Base-by-base conservation (phyloP, 2,113 vertebrate species). In the Lathamus discolor region DNA sequence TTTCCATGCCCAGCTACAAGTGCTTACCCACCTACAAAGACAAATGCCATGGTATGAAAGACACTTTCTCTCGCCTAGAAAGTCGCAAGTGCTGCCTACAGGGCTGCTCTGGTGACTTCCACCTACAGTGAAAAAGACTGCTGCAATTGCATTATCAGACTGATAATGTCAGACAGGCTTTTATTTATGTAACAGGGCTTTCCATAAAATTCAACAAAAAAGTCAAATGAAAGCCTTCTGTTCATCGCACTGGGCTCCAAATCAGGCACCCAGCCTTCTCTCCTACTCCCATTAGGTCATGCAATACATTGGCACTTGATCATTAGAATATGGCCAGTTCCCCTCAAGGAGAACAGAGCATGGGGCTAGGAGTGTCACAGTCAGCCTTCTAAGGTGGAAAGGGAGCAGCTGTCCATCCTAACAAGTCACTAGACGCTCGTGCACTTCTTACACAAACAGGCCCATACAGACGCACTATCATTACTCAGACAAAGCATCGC, bases 1-100 rank as follows among this genome's bases (percentile, higher is more conserved):
- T 57, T 31, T 7, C 78, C 2, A 2, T 87, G 46, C 69, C 52
- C 57, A 69, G 35, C 7, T 73, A 49, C 44, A 83, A 87, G 37
- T 73, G 31, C 31, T 91, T 95, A 73, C 55, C 86, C 74, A 90
- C 84, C 70, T 92, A 95, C 70, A 48, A 77, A 91, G 69, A 72
- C 7, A 95, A 89, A 95, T 87, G 22, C 22, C 74, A n/a, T 6
- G 11, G 27, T 24, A 76, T 79, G 31, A 85, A 88, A 85, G 35
- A 4, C 33, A 27, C 16, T 83, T 84, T 69, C n/a, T 90, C 90
- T 78, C 57, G 66, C 78, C 66, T 89, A 19, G 39, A 74, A 88
- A 57, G 52, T 73, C 22, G 15, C 39, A 95, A 86, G 39, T 28
- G 59, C 52, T 86, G 51, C 76, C 76, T 35, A 54, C 72, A 35